Base-by-base conservation (phyloP, 2,888 invertebrate genomes). In the Tinea pellionella region DNA sequence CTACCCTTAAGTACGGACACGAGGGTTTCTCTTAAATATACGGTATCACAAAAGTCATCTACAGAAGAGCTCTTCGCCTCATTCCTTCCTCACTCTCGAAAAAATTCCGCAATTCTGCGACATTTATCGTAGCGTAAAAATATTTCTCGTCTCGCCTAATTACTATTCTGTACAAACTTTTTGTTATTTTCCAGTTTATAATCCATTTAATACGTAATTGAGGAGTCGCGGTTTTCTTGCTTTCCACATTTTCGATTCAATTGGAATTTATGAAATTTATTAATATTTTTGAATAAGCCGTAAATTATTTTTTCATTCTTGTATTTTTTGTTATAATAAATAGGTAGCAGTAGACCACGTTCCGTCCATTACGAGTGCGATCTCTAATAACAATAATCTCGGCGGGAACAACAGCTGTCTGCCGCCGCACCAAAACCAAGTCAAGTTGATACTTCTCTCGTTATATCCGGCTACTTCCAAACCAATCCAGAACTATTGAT, bases 1-100 rank as follows among this genome's bases (percentile, higher is more conserved):
- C 13, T 47, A 15, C n/a, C 12, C 12, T 9, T 47, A 9, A n/a
- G n/a, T n/a, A 15, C 15, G 47, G 47, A 47, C 15, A 47, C 47
- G 9, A 47, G 47, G 15, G 47, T 7, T 47, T 47, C n/a, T 9
- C 15, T 47, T 47, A 15, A 47, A 16, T 47, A 16, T 13, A 47
- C 47, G 47, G n/a, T 47, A 47, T 47, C 16, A 47, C 47, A 9
- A 47, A 47, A 13, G 47, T 47, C 47, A 47, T 47, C 47, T 47
- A 47, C 13, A 9, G 47, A 47, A 47, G 15, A 47, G 47, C 47
- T 47, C 13, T 47, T 16, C 47, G 47, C 47, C 47, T 16, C 15
- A 47, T 47, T 47, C 47, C 47, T 47, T 9, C 47, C 47, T 47
- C n/a, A 37, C 3, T 37, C 37, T 37, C 37, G 2, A 37, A 30